Percentiles rank a stretch among this genome's conserved stretches.
Conservation (phyloP, 2,113 vertebrate species). For the Tinamus guttatus region DNA sequence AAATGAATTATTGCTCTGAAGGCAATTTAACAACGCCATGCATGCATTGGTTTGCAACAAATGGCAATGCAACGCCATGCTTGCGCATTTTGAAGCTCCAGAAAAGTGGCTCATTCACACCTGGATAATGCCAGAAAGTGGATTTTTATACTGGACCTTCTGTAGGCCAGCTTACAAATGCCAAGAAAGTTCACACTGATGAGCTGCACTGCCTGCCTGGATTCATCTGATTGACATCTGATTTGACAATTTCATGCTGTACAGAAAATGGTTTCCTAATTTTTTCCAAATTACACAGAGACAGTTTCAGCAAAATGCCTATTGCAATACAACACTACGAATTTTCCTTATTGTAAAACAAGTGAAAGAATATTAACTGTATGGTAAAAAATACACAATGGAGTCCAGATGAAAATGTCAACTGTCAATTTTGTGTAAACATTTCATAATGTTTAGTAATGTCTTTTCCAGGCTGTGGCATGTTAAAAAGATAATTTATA, state of each 20-base stretch:
- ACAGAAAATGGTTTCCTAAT: not conserved
- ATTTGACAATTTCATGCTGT: not conserved
- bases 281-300: not conserved
- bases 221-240: too few species aligned
- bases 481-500: not conserved
- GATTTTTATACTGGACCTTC: not conserved
- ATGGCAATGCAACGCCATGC: not conserved
- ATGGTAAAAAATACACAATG: not conserved
- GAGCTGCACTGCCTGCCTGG: not conserved
- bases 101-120: not conserved
- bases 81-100: not conserved
- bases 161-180: not conserved
- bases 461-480: not conserved
- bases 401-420: not conserved
- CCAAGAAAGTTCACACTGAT: not conserved
- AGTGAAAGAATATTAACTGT: not conserved
- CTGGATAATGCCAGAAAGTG: not conserved
- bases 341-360: not conserved
- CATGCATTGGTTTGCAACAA: too few species aligned
- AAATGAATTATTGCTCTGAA: not conserved
- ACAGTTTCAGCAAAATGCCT: not conserved
- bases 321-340: not conserved
- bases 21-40: not conserved
- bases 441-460: not conserved
- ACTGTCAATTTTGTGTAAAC: not conserved